Base-by-base conservation (phyloP, 2,797 vertebrate genomes). In the Anableps anableps region DNA sequence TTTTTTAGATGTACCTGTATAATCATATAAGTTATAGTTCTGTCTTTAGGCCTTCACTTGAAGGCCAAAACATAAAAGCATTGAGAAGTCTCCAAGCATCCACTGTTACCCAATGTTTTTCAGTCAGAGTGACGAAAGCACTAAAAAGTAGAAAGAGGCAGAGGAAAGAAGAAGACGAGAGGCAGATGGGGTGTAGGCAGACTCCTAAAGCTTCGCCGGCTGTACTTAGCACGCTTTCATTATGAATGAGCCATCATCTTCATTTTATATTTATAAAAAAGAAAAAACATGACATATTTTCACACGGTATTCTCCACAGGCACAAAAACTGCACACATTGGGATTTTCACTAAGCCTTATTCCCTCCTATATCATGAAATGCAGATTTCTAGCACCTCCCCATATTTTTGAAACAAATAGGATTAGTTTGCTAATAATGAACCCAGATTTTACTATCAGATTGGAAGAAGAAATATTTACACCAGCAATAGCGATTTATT, bases 241-340 rank as follows among this genome's bases (percentile, higher is more conserved):
- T 86, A 93, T 93, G 72, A 90, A 95, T 84, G 80, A 55, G 26
- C 50, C 45, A 45, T 85, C 76, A 75, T 84, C 78, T 78, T 89
- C 83, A 83, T 94, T 83, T 83, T 87, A 89, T 89, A 93, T 93
- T 93, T 78, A 94, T 93, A 83, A 83, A 86, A 45, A 76, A 23
- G n/a, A 72, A 74, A 79, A 92, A 89, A 79, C 79, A 82, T 88
- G 87, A 77, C 88, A 88, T 31, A 26, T 78, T 73, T 76, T 81
- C 81, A 80, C 70, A 81, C 83, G 66, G 9, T 58, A 83, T 75
- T 75, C 73, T 86, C 86, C 38, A 29, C 72, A 85, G 81, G 73
- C 17, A 51, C 47, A 79, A 43, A 45, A 41, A 74, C 45, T 83
- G 64, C 31, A 72, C 23, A 36, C 66, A 29, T 6, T 21, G 5